Evolutionary conservation across 2,797 vertebrate genomes (phyloP).

Genomic region (Scolopax bukidnonensis): DNA sequence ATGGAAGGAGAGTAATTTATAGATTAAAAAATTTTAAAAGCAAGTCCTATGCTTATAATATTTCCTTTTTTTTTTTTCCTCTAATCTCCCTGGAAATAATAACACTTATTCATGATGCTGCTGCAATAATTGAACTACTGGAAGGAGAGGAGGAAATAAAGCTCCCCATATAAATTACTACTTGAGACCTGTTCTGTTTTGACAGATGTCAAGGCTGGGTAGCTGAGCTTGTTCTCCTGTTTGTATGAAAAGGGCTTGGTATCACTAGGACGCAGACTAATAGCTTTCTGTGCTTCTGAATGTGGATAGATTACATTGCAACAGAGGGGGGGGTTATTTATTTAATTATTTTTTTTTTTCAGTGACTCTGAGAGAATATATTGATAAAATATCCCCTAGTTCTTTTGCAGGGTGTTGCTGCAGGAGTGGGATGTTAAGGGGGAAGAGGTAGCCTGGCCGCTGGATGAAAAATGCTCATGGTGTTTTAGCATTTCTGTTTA

Average conservation of each 20-base stretch:
- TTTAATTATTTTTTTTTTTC: neutral
- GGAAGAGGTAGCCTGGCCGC: neutral
- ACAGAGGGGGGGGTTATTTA: accelerated
- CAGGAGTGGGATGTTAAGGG: neutral
- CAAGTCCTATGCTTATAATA: neutral
- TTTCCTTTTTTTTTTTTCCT: neutral
- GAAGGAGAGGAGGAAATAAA: neutral
- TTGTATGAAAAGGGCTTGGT: neutral
- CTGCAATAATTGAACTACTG: slow-evolving; percentile 10
- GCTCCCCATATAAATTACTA: neutral
- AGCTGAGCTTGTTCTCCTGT: neutral
- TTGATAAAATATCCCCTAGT: neutral
- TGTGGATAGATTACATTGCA: neutral
- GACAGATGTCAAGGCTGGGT: slow-evolving; percentile 28
- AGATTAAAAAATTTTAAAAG: neutral
- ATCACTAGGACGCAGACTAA: neutral
- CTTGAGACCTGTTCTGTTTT: slow-evolving; percentile 3
- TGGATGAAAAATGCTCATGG: accelerated
- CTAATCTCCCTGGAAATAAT: slow-evolving; percentile 5
- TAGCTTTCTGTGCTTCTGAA: neutral
- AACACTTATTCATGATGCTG: neutral
- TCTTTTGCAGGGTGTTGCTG: neutral
- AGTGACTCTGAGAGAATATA: neutral
- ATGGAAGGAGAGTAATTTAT: neutral
- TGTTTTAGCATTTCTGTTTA: neutral